Evolutionary conservation across 2,797 vertebrate genomes (phyloP).

Genomic region (Clarias pachynema): DNA sequence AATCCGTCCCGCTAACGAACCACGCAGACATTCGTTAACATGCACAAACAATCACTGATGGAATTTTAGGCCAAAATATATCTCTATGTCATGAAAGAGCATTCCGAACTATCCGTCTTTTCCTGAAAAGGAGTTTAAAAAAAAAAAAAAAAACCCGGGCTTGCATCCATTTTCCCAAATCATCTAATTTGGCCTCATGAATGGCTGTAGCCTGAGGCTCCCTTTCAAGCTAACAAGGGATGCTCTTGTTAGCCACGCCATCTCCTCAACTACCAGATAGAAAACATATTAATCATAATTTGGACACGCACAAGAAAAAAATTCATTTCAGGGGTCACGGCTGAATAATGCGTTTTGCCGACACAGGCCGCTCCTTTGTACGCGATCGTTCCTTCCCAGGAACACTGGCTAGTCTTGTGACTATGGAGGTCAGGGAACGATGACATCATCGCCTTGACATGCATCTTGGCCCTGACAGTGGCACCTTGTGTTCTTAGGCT

Average conservation of each 20-base stretch:
- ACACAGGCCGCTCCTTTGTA: conserved; percentile 88
- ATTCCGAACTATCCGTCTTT: conserved; percentile 55
- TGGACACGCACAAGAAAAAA: conserved; percentile 83
- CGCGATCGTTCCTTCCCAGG: conserved; percentile 83
- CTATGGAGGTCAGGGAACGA: conserved; percentile 86
- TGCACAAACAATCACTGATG: conserved; percentile 29
- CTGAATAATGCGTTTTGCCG: conserved; percentile 87
- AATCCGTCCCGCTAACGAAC: not conserved
- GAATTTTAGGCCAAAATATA: conserved; percentile 45
- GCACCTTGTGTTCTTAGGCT: conserved; percentile 90
- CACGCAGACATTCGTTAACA: conserved; percentile 20
- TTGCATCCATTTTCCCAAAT: conserved; percentile 86
- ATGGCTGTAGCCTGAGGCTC: conserved; percentile 84
- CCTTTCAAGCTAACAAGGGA: conserved; percentile 86
- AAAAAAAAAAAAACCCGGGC: conserved; percentile 70
- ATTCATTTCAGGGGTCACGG: conserved; percentile 85
- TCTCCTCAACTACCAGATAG: conserved; percentile 84
- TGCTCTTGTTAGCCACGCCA: conserved; percentile 85
- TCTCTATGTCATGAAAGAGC: conserved; percentile 33
- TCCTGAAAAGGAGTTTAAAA: conserved; percentile 35
- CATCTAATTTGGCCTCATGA: conserved; percentile 90
- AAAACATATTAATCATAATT: conserved; percentile 97
- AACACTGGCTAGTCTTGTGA: conserved; percentile 90
- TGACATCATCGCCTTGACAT: conserved; percentile 91
- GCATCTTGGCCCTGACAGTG: conserved; percentile 90